These are phyloP conservation scores for Poicephalus gulielmi DNA, from an alignment of 2,113 vertebrate genomes.

Conservation along the genomic window DNA sequence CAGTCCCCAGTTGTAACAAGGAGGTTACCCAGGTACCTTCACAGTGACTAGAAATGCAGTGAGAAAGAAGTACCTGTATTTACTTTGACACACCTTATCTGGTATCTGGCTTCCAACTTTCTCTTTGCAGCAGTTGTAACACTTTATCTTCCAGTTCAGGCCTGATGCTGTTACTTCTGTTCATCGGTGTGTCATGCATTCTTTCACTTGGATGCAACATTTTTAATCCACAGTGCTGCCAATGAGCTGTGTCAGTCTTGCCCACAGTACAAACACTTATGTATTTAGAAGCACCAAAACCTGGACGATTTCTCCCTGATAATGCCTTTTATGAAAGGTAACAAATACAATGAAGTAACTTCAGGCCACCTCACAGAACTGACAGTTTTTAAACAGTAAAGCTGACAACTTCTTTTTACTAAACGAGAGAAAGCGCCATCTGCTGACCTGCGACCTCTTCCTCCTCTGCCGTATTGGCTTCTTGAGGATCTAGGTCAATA, in stretches of 20 bases:
- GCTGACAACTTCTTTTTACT: no score
- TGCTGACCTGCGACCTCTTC: not conserved
- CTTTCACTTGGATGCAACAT: not conserved
- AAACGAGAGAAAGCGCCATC: not conserved
- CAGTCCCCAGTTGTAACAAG: not conserved
- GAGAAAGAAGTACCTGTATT: not conserved
- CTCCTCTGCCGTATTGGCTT: not conserved
- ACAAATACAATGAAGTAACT: rapidly evolving
- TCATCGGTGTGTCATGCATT: not conserved
- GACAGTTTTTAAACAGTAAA: rapidly evolving
- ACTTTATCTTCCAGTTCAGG: not conserved
- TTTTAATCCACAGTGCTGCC: not conserved
- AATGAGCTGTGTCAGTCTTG: not conserved
- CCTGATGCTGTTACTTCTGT: not conserved
- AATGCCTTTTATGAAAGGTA: not conserved
- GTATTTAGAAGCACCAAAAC: not conserved
- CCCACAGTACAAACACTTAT: not conserved
- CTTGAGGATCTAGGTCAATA: no score
- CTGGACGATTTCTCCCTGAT: rapidly evolving
- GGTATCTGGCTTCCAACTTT: not conserved
- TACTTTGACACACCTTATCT: not conserved
- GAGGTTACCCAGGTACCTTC: not conserved
- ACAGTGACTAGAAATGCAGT: not conserved
- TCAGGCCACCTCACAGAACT: not conserved
- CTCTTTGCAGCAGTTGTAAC: not conserved